Base-by-base conservation (phyloP, 2,113 vertebrate species). In the Zosterops borbonicus region DNA sequence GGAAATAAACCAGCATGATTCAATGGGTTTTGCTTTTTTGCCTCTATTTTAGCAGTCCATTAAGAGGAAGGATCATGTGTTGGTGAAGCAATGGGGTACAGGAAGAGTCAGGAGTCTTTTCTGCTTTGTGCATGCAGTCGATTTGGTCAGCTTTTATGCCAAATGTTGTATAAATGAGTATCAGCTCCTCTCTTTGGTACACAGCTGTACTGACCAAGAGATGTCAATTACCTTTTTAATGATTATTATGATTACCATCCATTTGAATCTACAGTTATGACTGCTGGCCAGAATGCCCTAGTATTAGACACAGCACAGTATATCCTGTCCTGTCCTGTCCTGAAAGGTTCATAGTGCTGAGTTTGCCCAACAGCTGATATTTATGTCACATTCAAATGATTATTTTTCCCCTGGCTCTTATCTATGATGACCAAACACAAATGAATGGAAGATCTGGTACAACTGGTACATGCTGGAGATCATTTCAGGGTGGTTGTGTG, bases 51-150 rank as follows among this genome's bases (percentile, higher is more conserved):
- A 79, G 33, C 22, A 64, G 21, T 55, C 28, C 2, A 0, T 41
- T 68, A 31, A 55, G 84, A 68, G 77, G 46, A 81, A 91, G 47
- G 41, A 63, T 60, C 17, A 3, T 28, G 21, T 55, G 29, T 46
- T 83, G 81, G 50, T 55, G 78, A 69, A 89, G 74, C 27, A 58
- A 12, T 21, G 29, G 8, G 18, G 19, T 58, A 28, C 4, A 11
- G 37, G 21, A 90, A 14, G 25, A 73, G 8, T 67, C 23, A 39
- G 21, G 28, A 79, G 29, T 56, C 31, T 68, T 69, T 81, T 53
- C 64, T 86, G 18, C 50, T 89, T 67, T 44, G 16, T 39, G 14
- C 35, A 18, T 2, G 1, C 11, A 3, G 24, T 60, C 0, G 0
- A 29, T 23, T 67, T 62, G 19, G 35, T 62, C 59, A 77, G 1